Percentiles rank a stretch among this genome's conserved stretches.
Conservation (phyloP, 1,140 invertebrate species). For the Scaptomyza graminum region DNA sequence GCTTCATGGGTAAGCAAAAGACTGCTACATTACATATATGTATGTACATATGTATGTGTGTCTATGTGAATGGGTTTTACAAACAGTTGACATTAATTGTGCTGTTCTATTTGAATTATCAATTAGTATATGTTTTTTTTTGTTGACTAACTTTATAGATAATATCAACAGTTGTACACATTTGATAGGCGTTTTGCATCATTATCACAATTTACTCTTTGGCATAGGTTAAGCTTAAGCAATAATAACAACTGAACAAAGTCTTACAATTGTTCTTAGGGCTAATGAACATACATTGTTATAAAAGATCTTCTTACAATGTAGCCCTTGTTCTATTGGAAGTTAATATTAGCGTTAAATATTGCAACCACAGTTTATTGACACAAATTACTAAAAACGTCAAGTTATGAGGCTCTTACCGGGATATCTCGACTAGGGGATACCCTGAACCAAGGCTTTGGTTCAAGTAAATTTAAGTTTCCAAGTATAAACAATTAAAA, state of each 20-base stretch:
- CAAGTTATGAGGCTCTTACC: neutral
- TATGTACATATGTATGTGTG: too few relatives aligned
- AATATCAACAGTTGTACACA: neutral
- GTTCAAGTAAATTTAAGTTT: too few relatives aligned
- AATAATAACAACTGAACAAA: slow-evolving; percentile 46
- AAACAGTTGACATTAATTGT: slow-evolving; percentile 4
- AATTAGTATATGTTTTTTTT: slow-evolving; percentile 3
- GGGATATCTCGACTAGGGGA: too few relatives aligned
- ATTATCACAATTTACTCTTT: slow-evolving; percentile 39
- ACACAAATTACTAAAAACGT: neutral
- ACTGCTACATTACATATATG: neutral
- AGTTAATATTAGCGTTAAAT: slow-evolving; percentile 29
- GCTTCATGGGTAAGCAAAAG: neutral
- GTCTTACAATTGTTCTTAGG: slow-evolving; percentile 45
- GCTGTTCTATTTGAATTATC: slow-evolving; percentile 12
- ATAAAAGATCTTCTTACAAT: slow-evolving; percentile 24
- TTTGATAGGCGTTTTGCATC: slow-evolving; percentile 7
- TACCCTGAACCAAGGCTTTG: neutral
- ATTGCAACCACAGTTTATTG: neutral
- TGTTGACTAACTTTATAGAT: slow-evolving; percentile 9
- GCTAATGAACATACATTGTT: neutral
- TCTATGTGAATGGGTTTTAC: neutral
- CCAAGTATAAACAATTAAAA: too few relatives aligned
- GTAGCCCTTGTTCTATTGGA: slow-evolving; percentile 17
- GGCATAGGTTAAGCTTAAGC: slow-evolving; percentile 34